Conservation (phyloP, 2,113 vertebrate genomes). For the Rhodinocichla rosea region DNA sequence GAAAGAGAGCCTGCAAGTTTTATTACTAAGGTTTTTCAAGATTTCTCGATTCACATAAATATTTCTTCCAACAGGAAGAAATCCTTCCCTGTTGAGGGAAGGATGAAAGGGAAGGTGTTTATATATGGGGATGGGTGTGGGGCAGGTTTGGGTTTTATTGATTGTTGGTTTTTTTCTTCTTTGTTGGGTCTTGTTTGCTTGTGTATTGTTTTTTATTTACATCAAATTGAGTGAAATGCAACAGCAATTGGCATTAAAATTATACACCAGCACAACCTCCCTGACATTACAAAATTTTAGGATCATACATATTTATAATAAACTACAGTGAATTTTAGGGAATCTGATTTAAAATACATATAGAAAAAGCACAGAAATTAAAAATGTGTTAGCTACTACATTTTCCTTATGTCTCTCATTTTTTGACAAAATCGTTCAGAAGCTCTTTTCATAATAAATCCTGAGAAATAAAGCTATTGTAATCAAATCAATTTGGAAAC, state of each 20-base stretch:
- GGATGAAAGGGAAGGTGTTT: not conserved
- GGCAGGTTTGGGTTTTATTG: not conserved
- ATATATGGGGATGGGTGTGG: fast-evolving
- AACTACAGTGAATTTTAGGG: not conserved
- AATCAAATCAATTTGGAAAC: not conserved
- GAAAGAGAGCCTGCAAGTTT: not conserved
- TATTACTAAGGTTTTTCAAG: not conserved
- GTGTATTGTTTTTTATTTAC: not conserved
- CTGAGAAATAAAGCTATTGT: not conserved
- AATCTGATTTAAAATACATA: not conserved
- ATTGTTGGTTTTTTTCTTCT: not conserved
- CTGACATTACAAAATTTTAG: not conserved
- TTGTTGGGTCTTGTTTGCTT: not conserved
- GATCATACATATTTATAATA: not conserved
- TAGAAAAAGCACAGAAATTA: not conserved
- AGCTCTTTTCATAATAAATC: not conserved
- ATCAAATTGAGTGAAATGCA: not conserved
- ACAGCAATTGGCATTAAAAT: not conserved
- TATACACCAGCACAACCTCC: not conserved
- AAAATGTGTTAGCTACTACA: not conserved
- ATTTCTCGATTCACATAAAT: fast-evolving
- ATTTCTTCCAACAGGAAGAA: not conserved
- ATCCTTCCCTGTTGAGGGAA: not conserved
- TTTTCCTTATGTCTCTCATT: not conserved
- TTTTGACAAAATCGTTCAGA: not conserved